phyloP scores from a whole-genome alignment of 1,140 invertebrate genomes.

The Drosophila ohnishii region DNA sequence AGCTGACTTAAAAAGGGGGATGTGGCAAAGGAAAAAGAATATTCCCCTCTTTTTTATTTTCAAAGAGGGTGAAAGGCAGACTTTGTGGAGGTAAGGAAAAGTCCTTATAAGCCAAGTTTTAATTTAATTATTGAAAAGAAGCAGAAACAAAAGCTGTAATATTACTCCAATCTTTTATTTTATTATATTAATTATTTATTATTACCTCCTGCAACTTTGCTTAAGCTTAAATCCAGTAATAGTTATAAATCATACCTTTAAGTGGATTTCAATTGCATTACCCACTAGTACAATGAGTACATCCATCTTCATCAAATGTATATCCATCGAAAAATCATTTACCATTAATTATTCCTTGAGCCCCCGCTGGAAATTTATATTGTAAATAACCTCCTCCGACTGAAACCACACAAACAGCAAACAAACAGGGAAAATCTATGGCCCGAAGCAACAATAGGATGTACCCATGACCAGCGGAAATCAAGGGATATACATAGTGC shows the following conservation, averaged over 20 bases:
- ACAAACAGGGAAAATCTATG: slow-evolving; percentile 49
- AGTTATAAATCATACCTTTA: slow-evolving; percentile 15
- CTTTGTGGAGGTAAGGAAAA: slow-evolving; percentile 13
- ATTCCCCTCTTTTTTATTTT: neutral
- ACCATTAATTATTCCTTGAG: slow-evolving; percentile 38
- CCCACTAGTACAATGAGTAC: slow-evolving; percentile 4
- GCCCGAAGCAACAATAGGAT: slow-evolving; percentile 23
- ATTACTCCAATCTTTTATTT: neutral
- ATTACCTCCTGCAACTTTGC: neutral
- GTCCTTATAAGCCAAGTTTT: neutral
- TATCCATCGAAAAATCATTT: slow-evolving; percentile 33
- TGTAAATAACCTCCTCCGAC: slow-evolving; percentile 13
- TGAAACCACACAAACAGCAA: slow-evolving; percentile 37
- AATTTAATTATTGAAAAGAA: neutral
- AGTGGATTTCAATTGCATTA: neutral
- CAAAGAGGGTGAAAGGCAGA: slow-evolving; percentile 3
- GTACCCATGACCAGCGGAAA: slow-evolving; percentile 18
- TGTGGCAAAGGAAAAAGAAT: slow-evolving; percentile 8
- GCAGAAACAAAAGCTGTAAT: too few species aligned
- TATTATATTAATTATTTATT: neutral
- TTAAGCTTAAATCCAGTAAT: neutral
- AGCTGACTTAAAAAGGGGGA: slow-evolving; percentile 19
- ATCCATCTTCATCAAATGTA: slow-evolving; percentile 44
- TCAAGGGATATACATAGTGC: slow-evolving; percentile 3
- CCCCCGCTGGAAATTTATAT: slow-evolving; percentile 1